A percentile compares a stretch with the other conserved stretches of the same genome.
Evolutionary conservation across 2,797 vertebrate species (phyloP).

Genomic region (Sebastes elongatus): DNA sequence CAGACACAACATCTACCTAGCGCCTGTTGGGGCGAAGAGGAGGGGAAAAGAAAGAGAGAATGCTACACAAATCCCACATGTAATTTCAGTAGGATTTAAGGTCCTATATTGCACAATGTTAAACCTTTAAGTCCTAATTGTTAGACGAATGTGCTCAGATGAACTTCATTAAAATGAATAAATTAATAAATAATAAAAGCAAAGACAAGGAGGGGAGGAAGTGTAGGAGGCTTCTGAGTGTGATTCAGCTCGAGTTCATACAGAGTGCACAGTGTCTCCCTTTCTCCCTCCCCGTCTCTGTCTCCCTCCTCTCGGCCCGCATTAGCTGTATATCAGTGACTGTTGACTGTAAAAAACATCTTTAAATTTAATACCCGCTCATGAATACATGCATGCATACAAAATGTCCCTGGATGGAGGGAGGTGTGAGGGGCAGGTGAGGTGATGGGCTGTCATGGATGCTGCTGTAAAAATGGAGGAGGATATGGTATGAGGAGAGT

Average conservation of each 20-base stretch:
- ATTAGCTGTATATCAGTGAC: conserved; percentile 63
- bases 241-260: conserved; percentile 73
- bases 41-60: conserved; percentile 16
- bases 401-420: conserved; percentile 67
- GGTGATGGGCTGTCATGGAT: conserved; percentile 57
- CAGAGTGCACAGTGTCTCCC: conserved; percentile 67
- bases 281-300: conserved; percentile 11
- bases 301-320: conserved; percentile 31
- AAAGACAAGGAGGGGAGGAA: conserved; percentile 33
- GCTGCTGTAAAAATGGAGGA: conserved; percentile 28
- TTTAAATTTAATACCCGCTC: conserved; percentile 72
- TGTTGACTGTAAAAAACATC: conserved; percentile 61
- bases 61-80: conserved; percentile 37
- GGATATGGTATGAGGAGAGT: conserved; percentile 4
- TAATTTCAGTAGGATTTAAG: conserved; percentile 52
- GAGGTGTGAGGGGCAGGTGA: conserved; percentile 53
- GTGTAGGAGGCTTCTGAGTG: conserved; percentile 48
- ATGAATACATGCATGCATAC: conserved; percentile 80
- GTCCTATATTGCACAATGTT: not conserved
- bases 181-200: conserved; percentile 64
- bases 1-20: conserved; percentile 25
- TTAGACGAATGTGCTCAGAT: conserved; percentile 55
- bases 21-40: conserved; percentile 15
- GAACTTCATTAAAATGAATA: conserved; percentile 64
- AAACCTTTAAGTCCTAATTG: conserved; percentile 53